Evolutionary conservation across 1,140 invertebrate genomes (phyloP).

Genomic region (Orussus abietinus): DNA sequence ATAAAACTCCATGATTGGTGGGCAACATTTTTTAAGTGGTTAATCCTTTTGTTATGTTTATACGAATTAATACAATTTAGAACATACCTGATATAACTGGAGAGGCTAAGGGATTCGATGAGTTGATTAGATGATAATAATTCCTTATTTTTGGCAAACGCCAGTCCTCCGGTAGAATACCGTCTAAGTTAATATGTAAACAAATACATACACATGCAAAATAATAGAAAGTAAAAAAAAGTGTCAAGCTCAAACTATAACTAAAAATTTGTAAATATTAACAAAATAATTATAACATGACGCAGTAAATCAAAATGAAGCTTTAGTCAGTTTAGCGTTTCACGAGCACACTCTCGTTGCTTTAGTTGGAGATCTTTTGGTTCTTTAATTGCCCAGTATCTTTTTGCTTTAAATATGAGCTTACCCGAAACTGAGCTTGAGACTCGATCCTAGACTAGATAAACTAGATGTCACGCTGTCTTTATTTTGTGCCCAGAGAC

Average conservation of each 20-base stretch:
- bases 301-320: too few relatives aligned
- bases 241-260: too few relatives aligned
- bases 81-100: conserved; percentile 48
- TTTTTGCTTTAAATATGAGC: conserved; percentile 37
- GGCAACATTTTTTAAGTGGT: too few relatives aligned
- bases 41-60: background rate
- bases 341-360: too few relatives aligned
- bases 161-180: conserved; percentile 44
- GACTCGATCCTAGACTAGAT: conserved; percentile 70
- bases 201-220: conserved; percentile 11
- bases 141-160: conserved; percentile 49
- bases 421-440: conserved; percentile 83
- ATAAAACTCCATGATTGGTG: too few relatives aligned
- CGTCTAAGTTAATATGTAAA: conserved; percentile 36
- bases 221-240: conserved; percentile 16
- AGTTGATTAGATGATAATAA: conserved; percentile 43
- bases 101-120: conserved; percentile 48
- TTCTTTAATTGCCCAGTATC: too few relatives aligned
- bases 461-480: conserved; percentile 71
- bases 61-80: conserved; percentile 16
- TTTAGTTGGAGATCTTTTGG: too few relatives aligned
- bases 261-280: too few relatives aligned
- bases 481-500: conserved; percentile 49
- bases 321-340: too few relatives aligned
- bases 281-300: too few relatives aligned